Evolutionary conservation across 1,140 invertebrate genomes (phyloP), one percentile per base, ranked within the genome.

Genomic region (Nautilus pompilius): DNA sequence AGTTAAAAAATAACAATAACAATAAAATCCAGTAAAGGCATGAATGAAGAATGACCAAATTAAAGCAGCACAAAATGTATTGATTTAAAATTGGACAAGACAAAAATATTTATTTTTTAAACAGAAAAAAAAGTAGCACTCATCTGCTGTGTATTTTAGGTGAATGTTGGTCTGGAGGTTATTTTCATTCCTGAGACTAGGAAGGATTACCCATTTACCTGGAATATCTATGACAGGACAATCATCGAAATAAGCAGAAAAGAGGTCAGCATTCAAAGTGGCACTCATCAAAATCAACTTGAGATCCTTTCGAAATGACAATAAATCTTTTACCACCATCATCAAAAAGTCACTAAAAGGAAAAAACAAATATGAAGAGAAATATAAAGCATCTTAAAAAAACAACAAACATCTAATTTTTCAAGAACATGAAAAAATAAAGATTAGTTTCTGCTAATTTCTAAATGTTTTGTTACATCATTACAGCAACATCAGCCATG

Each of bases 141-240:
- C n/a, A n/a, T n/a, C n/a, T n/a, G n/a, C n/a, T n/a, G n/a, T n/a
- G n/a, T n/a, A n/a, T n/a, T n/a, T n/a, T n/a, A n/a, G n/a, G n/a
- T n/a, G n/a, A n/a, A n/a, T n/a, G n/a, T n/a, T n/a, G n/a, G n/a
- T n/a, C n/a, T n/a, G n/a, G n/a, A n/a, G n/a, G n/a, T n/a, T n/a
- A n/a, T n/a, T n/a, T n/a, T n/a, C n/a, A n/a, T n/a, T n/a, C n/a
- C n/a, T n/a, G n/a, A n/a, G 26, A 8, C 17, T 33, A 41, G n/a
- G 5, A 61, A 2, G 6, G 46, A 3, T 8, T 49, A 17, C 5
- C 13, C 36, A 36, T 29, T 53, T 61, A 80, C 79, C 79, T 63
- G 79, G 79, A 26, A 80, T 80, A 55, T 87, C 87, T 26, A 95
- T 82, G 10, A 93, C 86, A 0, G 88, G 87, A 69, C 89, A 95